Evolutionary conservation across 2,113 vertebrate genomes (phyloP).

Genomic region (Callaeas wilsoni): DNA sequence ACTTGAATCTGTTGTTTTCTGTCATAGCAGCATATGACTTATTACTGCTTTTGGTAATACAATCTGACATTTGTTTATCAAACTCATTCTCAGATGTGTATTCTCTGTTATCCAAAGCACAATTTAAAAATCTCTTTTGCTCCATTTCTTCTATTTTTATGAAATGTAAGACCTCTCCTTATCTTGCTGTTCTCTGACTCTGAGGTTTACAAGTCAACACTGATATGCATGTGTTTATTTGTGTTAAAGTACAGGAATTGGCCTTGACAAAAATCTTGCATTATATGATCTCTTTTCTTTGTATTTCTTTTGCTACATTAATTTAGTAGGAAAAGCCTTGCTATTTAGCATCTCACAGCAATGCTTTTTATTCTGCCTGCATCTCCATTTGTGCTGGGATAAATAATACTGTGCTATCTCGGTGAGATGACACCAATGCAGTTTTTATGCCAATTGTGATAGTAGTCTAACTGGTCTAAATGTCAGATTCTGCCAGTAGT

Average conservation of each 20-base stretch:
- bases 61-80: not conserved
- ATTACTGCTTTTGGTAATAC: not conserved
- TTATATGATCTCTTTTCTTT: not conserved
- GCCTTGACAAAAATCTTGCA: not conserved
- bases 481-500: not conserved
- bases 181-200: not conserved
- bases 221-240: not conserved
- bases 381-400: not conserved
- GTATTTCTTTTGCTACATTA: not conserved
- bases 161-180: not conserved
- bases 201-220: not conserved
- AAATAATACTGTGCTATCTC: not conserved
- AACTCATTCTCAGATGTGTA: not conserved
- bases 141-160: not conserved
- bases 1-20: not conserved
- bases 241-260: not conserved
- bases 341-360: not conserved
- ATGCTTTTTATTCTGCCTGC: not conserved
- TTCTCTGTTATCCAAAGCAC: not conserved
- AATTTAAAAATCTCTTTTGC: not conserved
- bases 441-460: not conserved
- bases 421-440: not conserved
- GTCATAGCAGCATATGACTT: not conserved
- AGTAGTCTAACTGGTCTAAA: not conserved
- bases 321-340: not conserved